These are phyloP conservation scores for Denticeps clupeoides DNA, from an alignment of 2,797 vertebrate species.

Conservation along the genomic window DNA sequence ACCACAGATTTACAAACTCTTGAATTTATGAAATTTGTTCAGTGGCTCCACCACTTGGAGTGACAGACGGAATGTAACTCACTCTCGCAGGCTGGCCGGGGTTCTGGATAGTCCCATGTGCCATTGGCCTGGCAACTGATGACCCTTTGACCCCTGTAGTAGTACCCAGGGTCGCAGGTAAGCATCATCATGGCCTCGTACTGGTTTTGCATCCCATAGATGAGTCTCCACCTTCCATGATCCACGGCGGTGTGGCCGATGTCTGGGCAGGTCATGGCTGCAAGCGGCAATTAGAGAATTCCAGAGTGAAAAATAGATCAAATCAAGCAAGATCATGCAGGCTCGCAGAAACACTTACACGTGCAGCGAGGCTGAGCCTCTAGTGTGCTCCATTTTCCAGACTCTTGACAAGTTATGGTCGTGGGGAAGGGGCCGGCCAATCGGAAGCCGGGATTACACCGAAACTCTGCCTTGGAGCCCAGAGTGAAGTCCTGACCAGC, in stretches of 20 bases:
- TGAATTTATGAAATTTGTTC: too few relatives aligned
- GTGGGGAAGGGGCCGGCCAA: constrained; percentile 59
- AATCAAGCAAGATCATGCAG: background rate
- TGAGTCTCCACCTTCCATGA: constrained; percentile 89
- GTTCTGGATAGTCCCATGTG: constrained; percentile 83
- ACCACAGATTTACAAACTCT: too few relatives aligned
- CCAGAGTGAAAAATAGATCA: background rate
- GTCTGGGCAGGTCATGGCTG: constrained; percentile 85
- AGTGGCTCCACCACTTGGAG: too few relatives aligned
- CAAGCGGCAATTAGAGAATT: constrained; percentile 8
- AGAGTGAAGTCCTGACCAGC: constrained; percentile 87
- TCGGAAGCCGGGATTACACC: constrained; percentile 81
- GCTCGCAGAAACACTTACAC: background rate
- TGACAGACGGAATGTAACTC: constrained; percentile 46
- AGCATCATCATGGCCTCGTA: constrained; percentile 91
- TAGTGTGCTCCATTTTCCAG: constrained; percentile 79
- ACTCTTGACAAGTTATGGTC: constrained; percentile 72
- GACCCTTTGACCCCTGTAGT: constrained; percentile 84
- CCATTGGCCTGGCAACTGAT: constrained; percentile 84
- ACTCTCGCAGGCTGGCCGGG: constrained; percentile 82
- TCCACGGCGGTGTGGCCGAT: constrained; percentile 77
- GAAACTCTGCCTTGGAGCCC: constrained; percentile 75
- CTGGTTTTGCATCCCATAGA: constrained; percentile 88
- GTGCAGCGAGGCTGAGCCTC: constrained; percentile 73
- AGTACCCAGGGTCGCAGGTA: constrained; percentile 91